Percentiles rank a stretch among this genome's conserved stretches.
Evolutionary conservation across 2,113 vertebrate genomes (phyloP).

Genomic region (Sylvilagus bachmani): DNA sequence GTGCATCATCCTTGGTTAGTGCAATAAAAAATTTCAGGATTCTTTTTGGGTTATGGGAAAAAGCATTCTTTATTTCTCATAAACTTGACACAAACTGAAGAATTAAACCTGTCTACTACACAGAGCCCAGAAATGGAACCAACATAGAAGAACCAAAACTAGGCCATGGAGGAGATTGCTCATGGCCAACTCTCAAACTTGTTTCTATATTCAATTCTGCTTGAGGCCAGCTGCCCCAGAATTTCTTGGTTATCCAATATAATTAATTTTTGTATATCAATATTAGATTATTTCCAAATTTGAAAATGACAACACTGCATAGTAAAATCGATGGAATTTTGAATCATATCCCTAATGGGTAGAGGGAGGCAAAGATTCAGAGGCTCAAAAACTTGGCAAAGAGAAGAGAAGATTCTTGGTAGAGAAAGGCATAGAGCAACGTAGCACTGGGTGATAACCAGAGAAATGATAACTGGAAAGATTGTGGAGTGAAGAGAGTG

Average conservation of each 20-base stretch:
- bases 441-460: background rate
- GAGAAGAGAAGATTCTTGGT: background rate
- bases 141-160: no score
- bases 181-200: no score
- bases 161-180: rapidly evolving
- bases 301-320: background rate
- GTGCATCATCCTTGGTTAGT: background rate
- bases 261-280: no score
- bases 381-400: background rate
- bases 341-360: background rate
- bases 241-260: rapidly evolving
- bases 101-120: no score
- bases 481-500: rapidly evolving
- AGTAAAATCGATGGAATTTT: background rate
- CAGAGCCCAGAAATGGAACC: background rate
- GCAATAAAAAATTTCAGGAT: background rate
- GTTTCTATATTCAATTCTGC: rapidly evolving
- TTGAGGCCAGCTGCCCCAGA: background rate
- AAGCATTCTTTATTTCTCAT: background rate
- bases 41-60: rapidly evolving
- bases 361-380: background rate
- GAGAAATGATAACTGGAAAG: background rate
- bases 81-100: background rate
- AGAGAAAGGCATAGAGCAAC: background rate
- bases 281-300: background rate